These are phyloP conservation scores for Myotis pilosus DNA, from an alignment of 2,797 vertebrate species.

Conservation along the genomic window DNA sequence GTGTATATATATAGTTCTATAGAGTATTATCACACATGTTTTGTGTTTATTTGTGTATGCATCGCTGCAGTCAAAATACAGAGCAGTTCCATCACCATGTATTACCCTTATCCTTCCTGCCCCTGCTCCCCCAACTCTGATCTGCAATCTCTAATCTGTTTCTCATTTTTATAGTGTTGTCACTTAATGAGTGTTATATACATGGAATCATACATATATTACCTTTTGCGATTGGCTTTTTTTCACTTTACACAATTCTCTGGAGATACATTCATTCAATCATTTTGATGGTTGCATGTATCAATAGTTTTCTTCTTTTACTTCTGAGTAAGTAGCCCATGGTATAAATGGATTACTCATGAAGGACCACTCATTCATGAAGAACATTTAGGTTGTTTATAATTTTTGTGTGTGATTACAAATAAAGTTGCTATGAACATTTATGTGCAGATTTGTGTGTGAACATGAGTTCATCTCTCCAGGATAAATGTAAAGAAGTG, in stretches of 20 bases:
- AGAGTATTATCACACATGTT: neutral
- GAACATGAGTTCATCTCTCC: neutral
- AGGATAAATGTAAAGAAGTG: neutral
- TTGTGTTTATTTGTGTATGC: neutral
- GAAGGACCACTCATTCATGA: neutral
- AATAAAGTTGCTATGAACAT: neutral
- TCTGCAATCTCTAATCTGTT: neutral
- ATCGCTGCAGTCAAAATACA: neutral
- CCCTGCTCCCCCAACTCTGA: neutral
- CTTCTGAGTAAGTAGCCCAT: neutral
- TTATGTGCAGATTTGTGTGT: neutral
- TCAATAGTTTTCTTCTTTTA: neutral
- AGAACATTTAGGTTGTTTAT: neutral
- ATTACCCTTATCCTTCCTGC: neutral
- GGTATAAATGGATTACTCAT: neutral
- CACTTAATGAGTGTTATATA: neutral
- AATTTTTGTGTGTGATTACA: neutral
- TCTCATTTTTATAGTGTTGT: neutral
- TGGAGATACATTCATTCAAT: neutral
- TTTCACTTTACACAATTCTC: neutral
- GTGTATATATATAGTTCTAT: neutral
- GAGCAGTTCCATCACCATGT: neutral
- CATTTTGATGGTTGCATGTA: neutral
- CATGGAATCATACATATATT: neutral
- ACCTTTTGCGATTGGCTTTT: neutral